These are phyloP conservation scores for Falco concolor DNA, from an alignment of 2,797 vertebrate genomes.

Conservation along the genomic window DNA sequence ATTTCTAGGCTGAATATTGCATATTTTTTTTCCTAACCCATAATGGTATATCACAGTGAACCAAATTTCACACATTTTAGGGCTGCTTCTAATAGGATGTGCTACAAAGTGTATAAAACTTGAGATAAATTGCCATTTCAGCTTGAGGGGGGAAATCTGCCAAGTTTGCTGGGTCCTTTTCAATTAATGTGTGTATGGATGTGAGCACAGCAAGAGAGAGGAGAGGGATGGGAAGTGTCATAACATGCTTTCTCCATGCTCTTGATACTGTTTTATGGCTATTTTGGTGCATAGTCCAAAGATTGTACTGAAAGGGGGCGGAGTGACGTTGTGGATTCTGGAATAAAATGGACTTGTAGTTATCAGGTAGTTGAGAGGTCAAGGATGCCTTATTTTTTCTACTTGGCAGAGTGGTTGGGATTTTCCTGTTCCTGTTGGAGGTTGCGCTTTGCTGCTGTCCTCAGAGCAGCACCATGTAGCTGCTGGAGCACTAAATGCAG, in stretches of 20 bases:
- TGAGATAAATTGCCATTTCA: background rate
- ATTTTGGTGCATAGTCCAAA: background rate
- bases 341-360: accelerated
- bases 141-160: background rate
- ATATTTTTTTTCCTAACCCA: background rate
- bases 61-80: background rate
- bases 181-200: background rate
- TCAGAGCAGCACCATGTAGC: background rate
- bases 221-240: background rate
- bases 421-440: background rate
- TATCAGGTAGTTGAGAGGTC: background rate
- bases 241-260: background rate
- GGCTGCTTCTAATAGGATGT: background rate
- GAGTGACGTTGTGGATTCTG: background rate
- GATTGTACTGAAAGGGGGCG: background rate
- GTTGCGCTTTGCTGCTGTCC: background rate
- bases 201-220: background rate
- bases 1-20: background rate
- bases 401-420: background rate
- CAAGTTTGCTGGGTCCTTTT: background rate
- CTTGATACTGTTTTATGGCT: background rate
- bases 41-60: background rate
- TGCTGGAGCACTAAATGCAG: background rate
- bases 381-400: background rate
- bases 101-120: background rate